A percentile compares a stretch with the other conserved stretches of the same genome.
These are phyloP conservation scores for Chaenodraco wilsoni DNA, from an alignment of 2,797 vertebrate species.

Conservation along the genomic window DNA sequence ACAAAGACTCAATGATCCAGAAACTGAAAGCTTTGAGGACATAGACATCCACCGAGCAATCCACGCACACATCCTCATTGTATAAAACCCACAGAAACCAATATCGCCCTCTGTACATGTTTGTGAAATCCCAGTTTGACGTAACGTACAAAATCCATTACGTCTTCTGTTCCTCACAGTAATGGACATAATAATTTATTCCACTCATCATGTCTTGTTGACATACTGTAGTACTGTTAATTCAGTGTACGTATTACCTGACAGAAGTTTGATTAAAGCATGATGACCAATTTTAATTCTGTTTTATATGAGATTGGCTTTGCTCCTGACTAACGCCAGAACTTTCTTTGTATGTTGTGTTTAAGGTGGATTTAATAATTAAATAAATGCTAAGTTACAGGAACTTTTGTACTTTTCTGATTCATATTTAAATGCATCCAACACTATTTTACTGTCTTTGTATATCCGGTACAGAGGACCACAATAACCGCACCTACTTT, in stretches of 20 bases:
- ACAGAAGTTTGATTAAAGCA: background rate
- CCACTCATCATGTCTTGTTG: conserved; percentile 18
- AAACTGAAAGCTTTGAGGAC: conserved; percentile 64
- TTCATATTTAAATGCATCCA: background rate
- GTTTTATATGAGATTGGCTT: conserved; percentile 23
- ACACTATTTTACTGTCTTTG: too few relatives aligned
- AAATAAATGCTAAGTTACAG: background rate
- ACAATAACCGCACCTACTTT: too few relatives aligned
- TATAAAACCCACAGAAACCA: conserved; percentile 10
- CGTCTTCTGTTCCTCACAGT: background rate
- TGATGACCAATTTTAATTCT: conserved; percentile 22
- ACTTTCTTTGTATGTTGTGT: conserved; percentile 32
- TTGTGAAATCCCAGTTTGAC: background rate
- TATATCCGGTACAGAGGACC: too few relatives aligned
- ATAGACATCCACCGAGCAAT: background rate
- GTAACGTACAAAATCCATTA: conserved; percentile 17
- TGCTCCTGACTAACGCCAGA: background rate
- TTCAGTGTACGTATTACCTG: conserved; percentile 12
- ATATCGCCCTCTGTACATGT: background rate
- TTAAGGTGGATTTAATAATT: conserved; percentile 65
- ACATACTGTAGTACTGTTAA: background rate
- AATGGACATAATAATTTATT: conserved; percentile 11
- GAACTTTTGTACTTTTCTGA: background rate
- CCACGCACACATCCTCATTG: background rate
- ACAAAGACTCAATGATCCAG: conserved; percentile 75